These are phyloP conservation scores for Periophthalmodon schlosseri DNA, from an alignment of 2,113 vertebrate genomes.

Conservation along the genomic window DNA sequence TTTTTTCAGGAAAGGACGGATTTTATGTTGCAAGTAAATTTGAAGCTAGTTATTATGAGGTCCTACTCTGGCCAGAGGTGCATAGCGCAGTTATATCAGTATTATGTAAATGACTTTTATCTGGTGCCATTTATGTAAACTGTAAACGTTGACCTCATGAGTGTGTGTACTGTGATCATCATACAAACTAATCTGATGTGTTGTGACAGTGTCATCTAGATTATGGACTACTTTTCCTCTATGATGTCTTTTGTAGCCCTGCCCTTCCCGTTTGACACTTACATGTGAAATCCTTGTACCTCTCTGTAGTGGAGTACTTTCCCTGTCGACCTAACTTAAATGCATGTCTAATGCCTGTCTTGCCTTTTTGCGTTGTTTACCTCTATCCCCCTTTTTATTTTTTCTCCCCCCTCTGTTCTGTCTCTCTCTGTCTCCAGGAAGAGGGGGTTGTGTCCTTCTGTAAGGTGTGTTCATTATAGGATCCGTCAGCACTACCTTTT, in stretches of 20 bases:
- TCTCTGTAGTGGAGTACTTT: slow-evolving; percentile 27
- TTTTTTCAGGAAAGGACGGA: not conserved
- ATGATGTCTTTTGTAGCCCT: slow-evolving; percentile 10
- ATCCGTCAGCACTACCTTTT: slow-evolving; percentile 59
- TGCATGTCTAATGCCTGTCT: slow-evolving; percentile 73
- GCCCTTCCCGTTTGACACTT: slow-evolving; percentile 1
- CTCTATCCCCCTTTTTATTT: slow-evolving; percentile 74
- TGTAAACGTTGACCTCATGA: slow-evolving; percentile 51
- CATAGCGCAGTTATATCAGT: slow-evolving; percentile 16
- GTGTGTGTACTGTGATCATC: slow-evolving; percentile 20
- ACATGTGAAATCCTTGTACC: slow-evolving; percentile 18
- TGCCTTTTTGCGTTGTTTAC: slow-evolving; percentile 81
- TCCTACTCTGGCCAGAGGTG: slow-evolving; percentile 9
- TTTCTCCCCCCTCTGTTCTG: slow-evolving; percentile 74
- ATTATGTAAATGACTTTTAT: slow-evolving; percentile 38
- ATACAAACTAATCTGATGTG: slow-evolving; percentile 27
- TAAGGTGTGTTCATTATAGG: slow-evolving; percentile 91
- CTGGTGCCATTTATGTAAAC: slow-evolving; percentile 35
- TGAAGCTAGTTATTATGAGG: slow-evolving; percentile 7
- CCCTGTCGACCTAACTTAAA: slow-evolving; percentile 42
- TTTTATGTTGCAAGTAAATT: not conserved
- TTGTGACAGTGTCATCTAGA: slow-evolving; percentile 19
- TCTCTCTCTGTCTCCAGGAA: slow-evolving; percentile 87
- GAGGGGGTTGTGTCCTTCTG: slow-evolving; percentile 97
- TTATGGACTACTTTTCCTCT: not conserved